Evolutionary conservation across 2,888 invertebrate species (phyloP).

Genomic region (Hydrotaea cyrtoneurina): DNA sequence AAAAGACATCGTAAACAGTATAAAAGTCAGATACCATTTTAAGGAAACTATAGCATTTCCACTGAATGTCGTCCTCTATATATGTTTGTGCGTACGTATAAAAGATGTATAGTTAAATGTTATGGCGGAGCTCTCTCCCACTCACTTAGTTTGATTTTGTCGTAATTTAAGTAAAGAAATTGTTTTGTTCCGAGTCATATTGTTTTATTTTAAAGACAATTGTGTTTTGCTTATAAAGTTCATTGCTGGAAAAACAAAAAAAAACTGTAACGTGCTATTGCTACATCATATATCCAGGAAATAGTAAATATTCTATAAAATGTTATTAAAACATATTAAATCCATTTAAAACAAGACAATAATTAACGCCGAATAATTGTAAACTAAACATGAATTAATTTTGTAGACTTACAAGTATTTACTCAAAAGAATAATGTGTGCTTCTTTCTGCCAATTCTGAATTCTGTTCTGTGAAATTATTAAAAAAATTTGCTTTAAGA

Average conservation of each 20-base stretch:
- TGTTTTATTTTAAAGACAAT: neutral
- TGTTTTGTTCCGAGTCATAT: neutral
- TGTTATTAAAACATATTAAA: neutral
- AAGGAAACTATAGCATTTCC: constrained; percentile 65
- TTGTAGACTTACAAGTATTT: neutral
- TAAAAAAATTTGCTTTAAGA: neutral
- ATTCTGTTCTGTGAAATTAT: neutral
- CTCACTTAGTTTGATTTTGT: constrained; percentile 1
- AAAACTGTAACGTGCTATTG: neutral
- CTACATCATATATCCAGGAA: neutral
- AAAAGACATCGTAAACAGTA: constrained; percentile 66
- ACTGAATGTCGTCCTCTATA: constrained; percentile 56
- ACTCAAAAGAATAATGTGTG: neutral
- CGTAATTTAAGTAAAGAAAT: neutral
- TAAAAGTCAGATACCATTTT: constrained; percentile 52
- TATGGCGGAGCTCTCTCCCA: neutral
- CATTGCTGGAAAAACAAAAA: neutral
- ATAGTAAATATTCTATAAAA: neutral
- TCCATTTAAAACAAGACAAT: constrained; percentile 15
- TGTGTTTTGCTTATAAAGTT: too few species aligned
- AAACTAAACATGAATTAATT: neutral
- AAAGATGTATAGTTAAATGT: constrained; percentile 26
- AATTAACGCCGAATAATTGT: constrained; percentile 3
- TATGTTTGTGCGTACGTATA: constrained; percentile 31
- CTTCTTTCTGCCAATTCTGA: too few species aligned